Conservation (phyloP, 2,888 invertebrate species). For the Cheilosia impressa region DNA sequence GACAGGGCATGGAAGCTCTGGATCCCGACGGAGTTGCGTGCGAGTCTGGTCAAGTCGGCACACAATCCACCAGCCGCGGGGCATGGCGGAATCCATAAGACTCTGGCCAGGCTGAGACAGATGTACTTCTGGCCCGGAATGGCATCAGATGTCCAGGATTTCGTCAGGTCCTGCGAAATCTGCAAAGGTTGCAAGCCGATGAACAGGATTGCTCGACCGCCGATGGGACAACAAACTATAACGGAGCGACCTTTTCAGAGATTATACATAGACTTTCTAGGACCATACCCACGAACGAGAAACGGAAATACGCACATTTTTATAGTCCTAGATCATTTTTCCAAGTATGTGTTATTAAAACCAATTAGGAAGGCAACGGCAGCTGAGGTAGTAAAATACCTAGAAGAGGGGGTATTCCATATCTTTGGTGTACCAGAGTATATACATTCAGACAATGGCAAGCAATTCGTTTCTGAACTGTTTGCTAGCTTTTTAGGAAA, state of each 20-base stretch:
- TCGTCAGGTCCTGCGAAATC: background rate
- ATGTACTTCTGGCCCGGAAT: too few species aligned
- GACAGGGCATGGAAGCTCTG: slow-evolving; percentile 1
- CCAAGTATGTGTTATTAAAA: background rate
- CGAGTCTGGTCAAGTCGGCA: background rate
- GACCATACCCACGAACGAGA: slow-evolving; percentile 51
- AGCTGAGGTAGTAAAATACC: too few species aligned
- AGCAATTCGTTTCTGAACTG: slow-evolving; percentile 15
- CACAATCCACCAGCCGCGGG: background rate
- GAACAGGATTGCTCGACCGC: slow-evolving; percentile 6
- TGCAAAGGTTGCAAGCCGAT: background rate
- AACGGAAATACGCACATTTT: slow-evolving; percentile 38
- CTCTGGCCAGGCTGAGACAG: too few species aligned
- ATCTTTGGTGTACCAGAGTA: background rate
- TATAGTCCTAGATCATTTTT: slow-evolving; percentile 42
- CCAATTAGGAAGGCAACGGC: background rate
- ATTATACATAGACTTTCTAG: slow-evolving; percentile 51
- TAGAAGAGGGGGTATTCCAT: background rate
- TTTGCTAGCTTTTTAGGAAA: slow-evolving; percentile 21
- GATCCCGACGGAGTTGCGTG: background rate
- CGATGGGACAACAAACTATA: slow-evolving; percentile 20
- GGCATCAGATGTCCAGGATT: background rate
- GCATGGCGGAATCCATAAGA: background rate
- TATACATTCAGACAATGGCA: background rate
- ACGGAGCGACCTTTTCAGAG: slow-evolving; percentile 42